Evolutionary conservation across 2,113 vertebrate species (phyloP), one percentile per base, ranked within the genome.

Genomic region (Astur gentilis): DNA sequence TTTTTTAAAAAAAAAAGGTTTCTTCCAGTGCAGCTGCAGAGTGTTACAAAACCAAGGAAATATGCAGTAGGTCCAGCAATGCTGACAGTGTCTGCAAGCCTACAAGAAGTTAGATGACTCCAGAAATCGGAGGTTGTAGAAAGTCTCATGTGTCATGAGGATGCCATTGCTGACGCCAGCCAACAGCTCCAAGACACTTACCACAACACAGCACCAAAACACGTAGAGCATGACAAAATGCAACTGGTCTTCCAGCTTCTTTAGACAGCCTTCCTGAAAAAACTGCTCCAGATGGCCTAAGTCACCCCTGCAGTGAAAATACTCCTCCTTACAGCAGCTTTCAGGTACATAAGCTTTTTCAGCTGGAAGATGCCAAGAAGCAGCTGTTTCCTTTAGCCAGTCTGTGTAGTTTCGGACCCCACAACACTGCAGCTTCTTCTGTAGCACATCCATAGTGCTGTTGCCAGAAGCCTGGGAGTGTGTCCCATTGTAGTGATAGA

Each of bases 361-460:
- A 23, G 4, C 9, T 13, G 6, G 20, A 57, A 78, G 45, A 73
- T 12, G 11, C 32, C 21, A 44, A 57, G 76, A 91, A 45, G 26
- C 17, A 83, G 32, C 29, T 34, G 49, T 21, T 82, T 11, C 2
- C 6, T 38, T 70, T 18, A 81, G 25, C 96, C 95, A 97, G 29
- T 96, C 96, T 7, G 58, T 95, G 26, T 96, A 96, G 75, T 75
- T 96, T 31, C 91, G 36, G 16, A 96, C 5, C 11, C 87, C 89
- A 42, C 96, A 97, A 27, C 95, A 97, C 27, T 16, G 52, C 62
- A 98, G 45, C 31, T 95, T 52, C 66, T 62, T 90, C 42, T 97
- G 97, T 27, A 95, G 9, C 3, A 2, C 7, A 64, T 96, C 83
- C 27, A 97, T 22, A 67, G 52, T 5, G 1, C 26, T 65, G 4